Base-by-base conservation (phyloP, 2,113 vertebrate species). In the Nothoprocta perdicaria region DNA sequence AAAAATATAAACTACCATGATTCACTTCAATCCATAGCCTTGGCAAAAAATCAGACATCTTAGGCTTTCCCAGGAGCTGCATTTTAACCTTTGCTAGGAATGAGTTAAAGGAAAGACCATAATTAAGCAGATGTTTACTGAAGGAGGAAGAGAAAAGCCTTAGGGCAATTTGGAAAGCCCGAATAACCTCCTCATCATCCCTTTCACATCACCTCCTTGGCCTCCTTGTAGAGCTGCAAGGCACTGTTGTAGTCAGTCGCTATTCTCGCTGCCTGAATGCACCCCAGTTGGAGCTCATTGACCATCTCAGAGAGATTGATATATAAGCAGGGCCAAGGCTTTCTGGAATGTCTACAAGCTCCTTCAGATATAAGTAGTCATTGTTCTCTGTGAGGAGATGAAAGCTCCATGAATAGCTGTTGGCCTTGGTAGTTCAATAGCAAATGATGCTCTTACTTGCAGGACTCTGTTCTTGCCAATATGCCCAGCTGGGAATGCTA, bases 1-100 rank as follows among this genome's bases (percentile, higher is more conserved):
- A 94, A 93, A 90, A 76, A 3, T 35, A 76, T 87, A 79, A 93
- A 94, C 48, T 62, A 69, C 77, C 6, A 14, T 12, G 50, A n/a
- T 57, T 89, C n/a, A 9, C 40, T 93, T 29, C 7, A 41, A 35
- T 14, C 6, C 23, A 73, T 69, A 61, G 22, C 29, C 24, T 61
- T 69, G 78, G 24, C n/a, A 75, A 29, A 61, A 92, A 93, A 90
- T 61, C 35, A 35, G 62, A 33, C 17, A 68, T 40, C 35, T 18
- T 58, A 58, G 62, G 60, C 53, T 93, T 38, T 84, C 75, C 58
- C 87, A 73, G 75, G 67, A 82, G 45, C 29, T 79, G 53, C 31
- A 17, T 76, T 73, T 81, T 38, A 12, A 43, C 19, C 27, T 76
- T 61, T 77, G 50, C 22, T 26, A 66, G 29, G 10, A 22, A 17